Evolutionary conservation across 2,888 invertebrate genomes (phyloP), one percentile per base, ranked within the genome.

Genomic region (Anorthoa munda): DNA sequence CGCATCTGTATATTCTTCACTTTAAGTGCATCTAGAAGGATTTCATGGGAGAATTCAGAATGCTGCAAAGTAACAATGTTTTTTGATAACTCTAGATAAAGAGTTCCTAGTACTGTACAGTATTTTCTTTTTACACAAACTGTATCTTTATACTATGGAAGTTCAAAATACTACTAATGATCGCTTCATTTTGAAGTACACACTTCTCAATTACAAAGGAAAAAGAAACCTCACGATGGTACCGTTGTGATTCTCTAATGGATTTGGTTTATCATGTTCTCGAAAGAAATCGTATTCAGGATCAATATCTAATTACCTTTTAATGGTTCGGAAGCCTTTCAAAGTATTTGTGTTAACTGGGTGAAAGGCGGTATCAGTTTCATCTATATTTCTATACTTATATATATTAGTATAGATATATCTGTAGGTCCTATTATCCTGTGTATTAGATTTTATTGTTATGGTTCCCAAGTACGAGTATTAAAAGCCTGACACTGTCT

Each of bases 231-330:
- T 2, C 26, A 56, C 50, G 64, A 76, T 59, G 65, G 53, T 39
- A 23, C 56, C 23, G 55, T 58, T 81, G 59, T 68, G 72, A 66
- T 68, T 66, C 53, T 53, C 58, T 26, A 70, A 61, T 63, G 66
- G 58, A 78, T 77, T 77, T 66, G 61, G 51, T 59, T 80, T 59
- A 63, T 65, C 64, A 69, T 66, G 65, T 55, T 46, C 31, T 26
- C 26, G 17, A 71, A 63, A 39, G 17, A 68, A 50, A 67, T 58
- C 26, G 53, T 64, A 48, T 66, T 23, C 45, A 70, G 45, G 63
- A 76, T 79, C 81, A 66, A 78, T 66, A 74, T 79, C 56, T 75
- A 79, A 82, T 82, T 79, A 74, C 58, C 23, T 51, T 83, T 68
- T 68, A 68, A 75, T 79, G 56, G 66, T 58, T 66, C 61, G 56